Base-by-base conservation (phyloP, 2,113 vertebrate species). In the Osmerus eperlanus region DNA sequence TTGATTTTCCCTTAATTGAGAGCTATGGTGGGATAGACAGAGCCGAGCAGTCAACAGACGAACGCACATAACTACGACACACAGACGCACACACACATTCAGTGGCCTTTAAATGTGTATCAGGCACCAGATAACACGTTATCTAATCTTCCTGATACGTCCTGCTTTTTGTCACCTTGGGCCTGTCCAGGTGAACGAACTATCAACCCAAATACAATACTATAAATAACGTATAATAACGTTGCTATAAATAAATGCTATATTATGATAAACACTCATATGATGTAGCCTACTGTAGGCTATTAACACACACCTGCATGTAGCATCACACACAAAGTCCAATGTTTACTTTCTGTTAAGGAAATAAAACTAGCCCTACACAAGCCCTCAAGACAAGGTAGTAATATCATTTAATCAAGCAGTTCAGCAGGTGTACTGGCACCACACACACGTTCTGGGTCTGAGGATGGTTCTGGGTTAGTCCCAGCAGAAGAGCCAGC, bases 1-100 rank as follows among this genome's bases (percentile, higher is more conserved):
- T 78, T 68, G 76, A 71, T 83, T 79, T 78, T 13, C 68, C 65
- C 75, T 83, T 77, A 81, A 79, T 71, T 76, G 67, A 77, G 66
- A 78, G 62, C 74, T 71, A 75, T 70, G 53, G 74, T 72, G 71
- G 54, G 13, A 55, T 55, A 18, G 54, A 55, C 54, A 13, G 54
- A 55, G 18, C 32, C 14, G 9, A 55, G 14, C 54, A 55, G 18
- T 18, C 13, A 55, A 16, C 15, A 56, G 15, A 56, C 15, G 3
- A 18, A 68, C 55, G 36, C n/a, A 52, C 58, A 5, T n/a, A 67
- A 41, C 29, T 64, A 51, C 25, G 18, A 67, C 61, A 32, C 56
- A 28, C 68, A 18, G 32, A 58, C 55, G 41, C 29, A 73, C 32
- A 21, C 36, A 55, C 64, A 67, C 21, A 72, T 21, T 63, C 2